Conservation (phyloP, 2,797 vertebrate genomes). For the Perodicticus potto region DNA sequence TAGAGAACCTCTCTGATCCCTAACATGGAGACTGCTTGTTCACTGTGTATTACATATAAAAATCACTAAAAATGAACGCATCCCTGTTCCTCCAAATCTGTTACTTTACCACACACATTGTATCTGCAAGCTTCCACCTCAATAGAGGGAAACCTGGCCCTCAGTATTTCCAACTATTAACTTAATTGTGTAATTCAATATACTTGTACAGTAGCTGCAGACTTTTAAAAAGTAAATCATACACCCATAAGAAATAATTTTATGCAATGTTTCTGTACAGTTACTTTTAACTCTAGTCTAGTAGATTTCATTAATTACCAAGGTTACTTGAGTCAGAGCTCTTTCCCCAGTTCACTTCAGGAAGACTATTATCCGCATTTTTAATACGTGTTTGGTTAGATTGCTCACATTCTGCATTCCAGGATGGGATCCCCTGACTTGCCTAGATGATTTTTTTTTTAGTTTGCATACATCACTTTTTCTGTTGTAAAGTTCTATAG, state of each 20-base stretch:
- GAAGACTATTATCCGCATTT: neutral
- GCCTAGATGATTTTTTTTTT: neutral
- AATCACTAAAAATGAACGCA: neutral
- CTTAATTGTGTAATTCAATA: neutral
- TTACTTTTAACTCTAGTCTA: neutral
- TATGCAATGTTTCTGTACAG: neutral
- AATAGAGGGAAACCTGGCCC: neutral
- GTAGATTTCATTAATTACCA: neutral
- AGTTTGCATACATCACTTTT: neutral
- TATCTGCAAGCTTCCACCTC: neutral
- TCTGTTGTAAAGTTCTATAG: neutral
- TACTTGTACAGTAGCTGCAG: neutral
- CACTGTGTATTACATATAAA: neutral
- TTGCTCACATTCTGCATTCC: neutral
- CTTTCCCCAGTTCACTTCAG: neutral
- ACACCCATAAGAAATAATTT: neutral
- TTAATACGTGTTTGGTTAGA: neutral
- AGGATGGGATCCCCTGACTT: neutral
- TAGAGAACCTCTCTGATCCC: too few relatives aligned
- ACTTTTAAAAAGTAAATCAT: neutral
- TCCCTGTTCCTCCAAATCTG: neutral
- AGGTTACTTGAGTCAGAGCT: neutral
- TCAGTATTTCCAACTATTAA: neutral
- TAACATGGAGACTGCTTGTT: too few relatives aligned
- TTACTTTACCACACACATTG: neutral